These are phyloP conservation scores for Synodontis membranacea DNA, from an alignment of 2,113 vertebrate species.

Conservation along the genomic window DNA sequence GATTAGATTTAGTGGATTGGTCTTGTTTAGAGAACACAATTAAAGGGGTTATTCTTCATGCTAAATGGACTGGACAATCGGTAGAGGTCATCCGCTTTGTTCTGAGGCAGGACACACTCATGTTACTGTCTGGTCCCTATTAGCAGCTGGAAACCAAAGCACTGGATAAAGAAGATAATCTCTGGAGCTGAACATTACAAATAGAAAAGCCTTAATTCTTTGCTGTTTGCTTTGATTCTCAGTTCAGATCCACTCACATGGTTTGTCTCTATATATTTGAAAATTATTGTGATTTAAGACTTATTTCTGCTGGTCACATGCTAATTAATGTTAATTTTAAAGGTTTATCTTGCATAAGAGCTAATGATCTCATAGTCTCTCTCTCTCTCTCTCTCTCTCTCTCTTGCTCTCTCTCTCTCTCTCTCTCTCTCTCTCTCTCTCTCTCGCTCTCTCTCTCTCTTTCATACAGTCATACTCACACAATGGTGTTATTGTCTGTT, in stretches of 20 bases:
- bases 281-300: background rate
- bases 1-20: slow-evolving; percentile 30
- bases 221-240: background rate
- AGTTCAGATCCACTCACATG: background rate
- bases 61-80: slow-evolving; percentile 55
- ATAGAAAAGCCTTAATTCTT: slow-evolving; percentile 52
- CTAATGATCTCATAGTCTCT: background rate
- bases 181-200: slow-evolving; percentile 64
- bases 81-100: slow-evolving; percentile 60
- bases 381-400: background rate
- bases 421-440: slow-evolving; percentile 8
- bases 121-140: slow-evolving; percentile 65
- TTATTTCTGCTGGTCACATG: background rate
- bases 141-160: slow-evolving; percentile 60
- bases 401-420: slow-evolving; percentile 1
- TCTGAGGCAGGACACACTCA: slow-evolving; percentile 30
- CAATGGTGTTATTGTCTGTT: background rate
- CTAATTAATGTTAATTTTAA: background rate
- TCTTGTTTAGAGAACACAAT: slow-evolving; percentile 31
- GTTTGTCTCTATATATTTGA: background rate
- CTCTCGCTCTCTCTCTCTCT: background rate
- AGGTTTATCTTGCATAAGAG: background rate
- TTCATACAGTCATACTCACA: background rate
- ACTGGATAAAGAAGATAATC: slow-evolving; percentile 69
- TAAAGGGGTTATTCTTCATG: slow-evolving; percentile 45